Conservation (phyloP, 2,888 invertebrate species). For the Lumbricus terrestris region DNA sequence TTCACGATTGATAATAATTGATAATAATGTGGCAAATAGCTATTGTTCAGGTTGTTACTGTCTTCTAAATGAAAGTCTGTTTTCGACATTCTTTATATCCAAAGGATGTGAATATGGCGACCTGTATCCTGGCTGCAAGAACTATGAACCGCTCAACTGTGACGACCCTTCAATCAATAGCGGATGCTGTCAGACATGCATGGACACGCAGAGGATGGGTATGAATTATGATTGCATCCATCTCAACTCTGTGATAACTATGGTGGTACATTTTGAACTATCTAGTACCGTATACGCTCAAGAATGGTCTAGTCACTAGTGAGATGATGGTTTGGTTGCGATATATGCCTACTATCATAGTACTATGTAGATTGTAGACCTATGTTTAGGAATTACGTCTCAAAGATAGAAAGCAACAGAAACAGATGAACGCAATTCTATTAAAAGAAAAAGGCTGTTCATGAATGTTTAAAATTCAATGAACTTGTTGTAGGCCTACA, state of each 20-base stretch:
- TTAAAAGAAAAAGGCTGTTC: background rate
- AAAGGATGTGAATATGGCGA: slow-evolving; percentile 20
- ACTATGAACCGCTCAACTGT: background rate
- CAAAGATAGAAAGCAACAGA: background rate
- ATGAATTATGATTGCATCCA: background rate
- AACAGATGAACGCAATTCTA: background rate
- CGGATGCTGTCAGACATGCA: background rate
- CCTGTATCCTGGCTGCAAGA: background rate
- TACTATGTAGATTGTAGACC: too few species aligned
- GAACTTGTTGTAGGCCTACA: background rate
- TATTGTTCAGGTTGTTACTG: too few species aligned
- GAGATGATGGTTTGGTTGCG: background rate
- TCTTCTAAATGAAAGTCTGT: background rate
- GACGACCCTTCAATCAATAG: background rate
- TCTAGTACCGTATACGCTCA: too few species aligned
- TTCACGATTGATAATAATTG: too few species aligned
- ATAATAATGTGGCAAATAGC: too few species aligned
- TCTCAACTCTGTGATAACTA: background rate
- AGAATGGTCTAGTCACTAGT: background rate
- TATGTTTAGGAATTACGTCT: background rate
- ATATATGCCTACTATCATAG: too few species aligned
- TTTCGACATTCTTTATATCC: background rate
- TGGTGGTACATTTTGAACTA: too few species aligned
- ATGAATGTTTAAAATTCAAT: background rate
- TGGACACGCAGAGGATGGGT: background rate